Base-by-base conservation (phyloP, 2,113 vertebrate genomes). In the Dipodomys spectabilis region DNA sequence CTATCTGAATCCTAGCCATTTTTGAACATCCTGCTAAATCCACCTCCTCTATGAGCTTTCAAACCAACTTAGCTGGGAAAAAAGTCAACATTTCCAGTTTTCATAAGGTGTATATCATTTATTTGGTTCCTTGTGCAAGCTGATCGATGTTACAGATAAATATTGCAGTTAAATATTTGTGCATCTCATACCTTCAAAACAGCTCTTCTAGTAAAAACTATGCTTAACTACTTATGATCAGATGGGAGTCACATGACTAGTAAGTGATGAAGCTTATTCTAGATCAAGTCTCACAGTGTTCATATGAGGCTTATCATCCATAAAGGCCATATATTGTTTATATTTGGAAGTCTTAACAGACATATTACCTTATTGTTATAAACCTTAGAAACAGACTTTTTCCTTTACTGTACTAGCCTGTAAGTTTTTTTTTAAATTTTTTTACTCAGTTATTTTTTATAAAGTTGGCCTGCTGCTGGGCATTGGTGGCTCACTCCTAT, bases 301-400 rank as follows among this genome's bases (percentile, higher is more conserved):
- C 28, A 39, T 23, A 90, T 2, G 8, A 88, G 10, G 44, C 7
- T 5, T 81, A 6, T 11, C 45, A 65, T n/a, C 64, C 30, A 44
- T 22, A 80, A 67, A 88, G 65, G 68, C 69, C 77, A 86, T 25
- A 64, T 65, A 60, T 0, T 75, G 65, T 87, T 49, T 79, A 73
- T 67, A 72, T 11, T 78, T 57, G 81, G 49, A 95, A 86, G 39
- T 60, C n/a, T 90, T 85, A 20, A 71, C 82, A 85, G 67, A 95
- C 19, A 64, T 2, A 78, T 87, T 57, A 69, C 20, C 32, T 9
- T 2, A 90, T 44, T 78, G 49, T 93, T 69, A 93, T 78, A 73
- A 72, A 92, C 13, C 22, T 91, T 35, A 92, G 18, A 3, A 93
- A 88, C 57, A 91, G 32, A 39, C 15, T 85, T 62, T 91, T 85